Evolutionary conservation across 64 coral and sea anemone species (phyloP).

Genomic region (Anthopleura sola): DNA sequence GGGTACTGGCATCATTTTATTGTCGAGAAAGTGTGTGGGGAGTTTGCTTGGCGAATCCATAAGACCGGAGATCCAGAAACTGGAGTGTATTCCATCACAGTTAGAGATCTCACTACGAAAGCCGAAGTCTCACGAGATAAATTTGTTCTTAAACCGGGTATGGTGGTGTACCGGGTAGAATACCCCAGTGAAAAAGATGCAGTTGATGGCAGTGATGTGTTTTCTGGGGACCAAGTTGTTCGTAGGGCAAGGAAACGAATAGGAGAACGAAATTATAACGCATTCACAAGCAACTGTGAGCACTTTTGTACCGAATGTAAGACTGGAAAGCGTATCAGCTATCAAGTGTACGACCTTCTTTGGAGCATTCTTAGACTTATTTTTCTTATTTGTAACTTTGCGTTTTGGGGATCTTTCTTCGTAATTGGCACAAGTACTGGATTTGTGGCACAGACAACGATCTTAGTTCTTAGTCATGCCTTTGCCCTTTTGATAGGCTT

Average conservation of each 20-base stretch:
- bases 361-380: conserved; percentile 58
- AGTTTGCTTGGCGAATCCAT: conserved; percentile 83
- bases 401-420: conserved; percentile 60
- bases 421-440: conserved; percentile 61
- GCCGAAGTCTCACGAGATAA: conserved; percentile 68
- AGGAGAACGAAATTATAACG: conserved; percentile 85
- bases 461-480: conserved; percentile 41
- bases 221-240: conserved; percentile 54
- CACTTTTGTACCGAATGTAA: conserved; percentile 94
- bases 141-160: conserved; percentile 49
- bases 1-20: conserved; percentile 96
- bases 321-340: conserved; percentile 74
- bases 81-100: conserved; percentile 57
- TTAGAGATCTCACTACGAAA: conserved; percentile 62
- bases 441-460: conserved; percentile 67
- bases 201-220: conserved; percentile 12
- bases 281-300: conserved; percentile 86
- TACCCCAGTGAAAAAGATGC: conserved; percentile 43
- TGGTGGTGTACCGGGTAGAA: conserved; percentile 68
- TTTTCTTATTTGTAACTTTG: conserved; percentile 45
- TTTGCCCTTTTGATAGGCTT: conserved; percentile 56
- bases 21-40: conserved; percentile 83
- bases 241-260: conserved; percentile 66
- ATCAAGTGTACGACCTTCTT: conserved; percentile 70
- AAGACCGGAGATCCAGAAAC: conserved; percentile 82